Percentiles rank a stretch among this genome's conserved stretches.
These are phyloP conservation scores for Platyura marginata DNA, from an alignment of 1,140 invertebrate genomes.

Conservation along the genomic window DNA sequence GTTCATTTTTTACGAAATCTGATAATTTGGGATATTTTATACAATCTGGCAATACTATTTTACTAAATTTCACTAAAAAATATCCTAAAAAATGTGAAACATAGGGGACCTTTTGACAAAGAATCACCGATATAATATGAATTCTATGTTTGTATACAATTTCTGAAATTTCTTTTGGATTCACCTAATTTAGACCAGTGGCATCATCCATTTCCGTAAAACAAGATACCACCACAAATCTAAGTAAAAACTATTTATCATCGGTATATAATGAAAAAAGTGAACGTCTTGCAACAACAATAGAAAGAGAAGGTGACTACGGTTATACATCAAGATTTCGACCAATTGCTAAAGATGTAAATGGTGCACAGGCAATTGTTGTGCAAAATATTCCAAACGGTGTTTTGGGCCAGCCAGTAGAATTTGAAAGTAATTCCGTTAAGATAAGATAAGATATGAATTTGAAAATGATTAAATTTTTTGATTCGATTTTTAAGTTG, in stretches of 20 bases:
- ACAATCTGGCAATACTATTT: too few relatives aligned
- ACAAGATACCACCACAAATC: background rate
- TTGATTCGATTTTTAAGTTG: constrained; percentile 42
- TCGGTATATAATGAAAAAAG: constrained; percentile 22
- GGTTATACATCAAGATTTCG: constrained; percentile 19
- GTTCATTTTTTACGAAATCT: too few relatives aligned
- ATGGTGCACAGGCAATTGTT: constrained; percentile 56
- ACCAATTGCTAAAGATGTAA: constrained; percentile 22
- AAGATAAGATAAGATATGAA: background rate
- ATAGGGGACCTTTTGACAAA: too few relatives aligned
- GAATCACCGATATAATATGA: too few relatives aligned
- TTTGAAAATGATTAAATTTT: background rate
- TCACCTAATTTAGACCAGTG: background rate
- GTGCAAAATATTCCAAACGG: constrained; percentile 75
- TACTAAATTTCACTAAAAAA: too few relatives aligned
- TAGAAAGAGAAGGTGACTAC: background rate
- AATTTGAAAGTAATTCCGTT: constrained; percentile 76
- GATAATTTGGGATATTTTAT: too few relatives aligned
- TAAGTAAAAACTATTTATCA: constrained; percentile 11
- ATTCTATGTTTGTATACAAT: background rate
- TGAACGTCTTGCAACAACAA: constrained; percentile 20
- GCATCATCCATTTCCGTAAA: background rate
- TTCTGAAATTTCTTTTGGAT: background rate
- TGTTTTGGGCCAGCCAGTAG: constrained; percentile 70
- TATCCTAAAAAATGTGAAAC: too few relatives aligned